Conservation (phyloP, 2,113 vertebrate species). For the Ptilonorhynchus violaceus region DNA sequence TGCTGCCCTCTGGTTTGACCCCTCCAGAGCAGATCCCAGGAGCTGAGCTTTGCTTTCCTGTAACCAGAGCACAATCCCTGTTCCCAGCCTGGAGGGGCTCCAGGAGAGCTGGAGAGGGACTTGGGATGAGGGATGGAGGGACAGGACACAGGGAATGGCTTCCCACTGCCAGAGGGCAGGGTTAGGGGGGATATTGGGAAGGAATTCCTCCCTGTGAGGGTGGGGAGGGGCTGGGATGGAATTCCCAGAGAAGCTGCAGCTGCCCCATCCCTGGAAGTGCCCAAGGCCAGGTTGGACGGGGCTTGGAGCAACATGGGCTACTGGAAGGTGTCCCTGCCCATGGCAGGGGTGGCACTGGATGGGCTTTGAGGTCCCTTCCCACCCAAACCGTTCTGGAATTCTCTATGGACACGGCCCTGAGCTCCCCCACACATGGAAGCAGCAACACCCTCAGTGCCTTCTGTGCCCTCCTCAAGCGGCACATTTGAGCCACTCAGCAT, state of each 20-base stretch:
- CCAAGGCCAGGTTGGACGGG: background rate
- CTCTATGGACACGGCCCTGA: background rate
- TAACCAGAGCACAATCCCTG: background rate
- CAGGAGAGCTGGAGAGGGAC: background rate
- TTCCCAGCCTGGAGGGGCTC: background rate
- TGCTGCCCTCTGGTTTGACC: background rate
- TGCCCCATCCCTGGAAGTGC: background rate
- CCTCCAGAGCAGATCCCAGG: background rate
- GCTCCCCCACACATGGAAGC: rapidly evolving
- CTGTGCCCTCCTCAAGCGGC: background rate
- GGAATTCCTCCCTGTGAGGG: rapidly evolving
- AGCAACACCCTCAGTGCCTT: background rate
- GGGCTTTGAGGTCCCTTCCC: background rate
- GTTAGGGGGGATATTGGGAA: rapidly evolving
- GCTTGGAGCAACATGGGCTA: background rate
- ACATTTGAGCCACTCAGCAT: too few species aligned
- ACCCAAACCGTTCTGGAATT: background rate
- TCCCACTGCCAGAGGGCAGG: background rate
- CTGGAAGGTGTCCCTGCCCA: background rate
- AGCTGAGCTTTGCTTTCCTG: background rate
- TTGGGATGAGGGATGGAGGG: background rate
- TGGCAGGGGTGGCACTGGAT: background rate
- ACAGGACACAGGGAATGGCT: background rate
- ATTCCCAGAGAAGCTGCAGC: background rate
- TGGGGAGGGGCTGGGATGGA: background rate